These are phyloP conservation scores for Balanococcus diminutus DNA, from an alignment of 2,888 invertebrate genomes.

Conservation along the genomic window DNA sequence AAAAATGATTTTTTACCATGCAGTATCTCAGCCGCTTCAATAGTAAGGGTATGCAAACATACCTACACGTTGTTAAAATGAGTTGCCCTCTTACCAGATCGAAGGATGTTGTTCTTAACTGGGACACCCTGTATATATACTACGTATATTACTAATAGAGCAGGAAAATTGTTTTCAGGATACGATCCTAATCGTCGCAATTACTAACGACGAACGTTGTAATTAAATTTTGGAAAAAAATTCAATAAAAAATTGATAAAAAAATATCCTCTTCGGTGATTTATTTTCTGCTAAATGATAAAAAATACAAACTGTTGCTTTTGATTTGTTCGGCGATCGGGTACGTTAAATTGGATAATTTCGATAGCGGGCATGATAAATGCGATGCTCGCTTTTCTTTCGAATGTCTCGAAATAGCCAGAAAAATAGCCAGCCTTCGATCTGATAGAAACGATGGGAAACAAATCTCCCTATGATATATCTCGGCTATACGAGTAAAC, in stretches of 20 bases:
- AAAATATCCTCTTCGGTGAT: not conserved
- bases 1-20: too few species aligned
- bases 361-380: conserved; percentile 27
- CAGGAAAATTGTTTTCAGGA: not conserved
- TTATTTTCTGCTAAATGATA: not conserved
- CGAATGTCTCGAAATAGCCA: conserved; percentile 1
- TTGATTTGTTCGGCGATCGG: conserved; percentile 37
- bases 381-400: not conserved
- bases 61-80: too few species aligned
- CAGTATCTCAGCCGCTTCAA: too few species aligned
- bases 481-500: not conserved
- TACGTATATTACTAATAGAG: not conserved
- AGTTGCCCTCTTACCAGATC: too few species aligned
- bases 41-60: too few species aligned
- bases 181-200: not conserved
- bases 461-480: conserved; percentile 16
- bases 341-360: conserved; percentile 35
- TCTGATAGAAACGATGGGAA: not conserved
- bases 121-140: too few species aligned
- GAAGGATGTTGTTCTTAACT: too few species aligned
- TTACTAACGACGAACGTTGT: not conserved
- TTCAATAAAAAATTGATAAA: not conserved
- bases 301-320: conserved; percentile 41
- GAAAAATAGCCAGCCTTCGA: not conserved
- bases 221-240: not conserved